Evolutionary conservation across 2,797 vertebrate genomes (phyloP), one percentile per base, ranked within the genome.

Genomic region (Pelodytes ibericus): DNA sequence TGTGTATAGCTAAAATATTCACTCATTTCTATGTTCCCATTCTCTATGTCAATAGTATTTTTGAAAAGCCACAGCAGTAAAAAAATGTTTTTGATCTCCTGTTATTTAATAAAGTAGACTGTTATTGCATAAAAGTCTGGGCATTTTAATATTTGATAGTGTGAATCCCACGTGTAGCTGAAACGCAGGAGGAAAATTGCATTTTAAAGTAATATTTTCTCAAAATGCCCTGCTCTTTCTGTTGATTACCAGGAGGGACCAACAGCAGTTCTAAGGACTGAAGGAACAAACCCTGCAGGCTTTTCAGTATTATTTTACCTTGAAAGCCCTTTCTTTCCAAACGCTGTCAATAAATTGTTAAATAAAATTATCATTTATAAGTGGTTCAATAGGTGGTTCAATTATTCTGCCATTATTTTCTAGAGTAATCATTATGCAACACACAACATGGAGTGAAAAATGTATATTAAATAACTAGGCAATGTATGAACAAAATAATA

Each of bases 141-240:
- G 74, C 83, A 84, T 87, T 87, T 77, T 86, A 86, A 84, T 87
- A 85, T 85, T 87, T 87, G 83, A 84, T 82, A 71, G 75, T 77
- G 53, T 57, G 80, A 86, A 81, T 86, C 83, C 82, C 84, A 72
- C 16, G 1, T 81, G 84, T 80, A 77, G 78, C 63, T 71, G 53
- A 59, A 79, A 77, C 76, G 80, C 72, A 75, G 77, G 66, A 82
- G 78, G 81, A 74, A 84, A 84, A 84, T 84, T 83, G 62, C 74
- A 73, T 81, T 86, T 67, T 71, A 84, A 81, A 86, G 83, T 78
- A 83, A 82, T 72, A 66, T 81, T 75, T 49, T 2, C 73, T 80
- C 61, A 36, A 49, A 71, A 69, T 62, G 72, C 57, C 58, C 27
- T 79, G 68, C 63, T 71, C 61, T 71, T 83, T 79, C 71, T 36